phyloP scores from a whole-genome alignment of 1,140 invertebrate species.

The Euwallacea similis region DNA sequence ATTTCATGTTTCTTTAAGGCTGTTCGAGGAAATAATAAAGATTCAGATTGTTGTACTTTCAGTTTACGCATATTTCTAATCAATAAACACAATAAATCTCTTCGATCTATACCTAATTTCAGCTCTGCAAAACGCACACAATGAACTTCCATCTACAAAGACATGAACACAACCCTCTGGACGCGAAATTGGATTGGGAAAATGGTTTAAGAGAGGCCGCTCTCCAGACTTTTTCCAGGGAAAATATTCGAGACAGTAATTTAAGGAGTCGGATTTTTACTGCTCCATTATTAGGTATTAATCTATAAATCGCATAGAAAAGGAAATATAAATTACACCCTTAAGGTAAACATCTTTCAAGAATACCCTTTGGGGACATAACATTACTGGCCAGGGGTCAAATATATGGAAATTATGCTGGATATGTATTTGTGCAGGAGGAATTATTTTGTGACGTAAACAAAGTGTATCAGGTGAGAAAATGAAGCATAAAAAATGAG shows the following conservation, averaged over 20 bases:
- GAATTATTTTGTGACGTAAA: background rate
- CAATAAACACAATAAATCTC: too few relatives aligned
- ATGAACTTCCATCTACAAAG: too few relatives aligned
- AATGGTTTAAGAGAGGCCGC: slow-evolving; percentile 1
- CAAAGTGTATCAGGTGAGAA: background rate
- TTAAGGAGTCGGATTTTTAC: background rate
- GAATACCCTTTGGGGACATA: background rate
- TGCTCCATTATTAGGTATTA: slow-evolving; percentile 2
- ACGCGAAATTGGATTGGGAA: background rate
- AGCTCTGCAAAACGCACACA: too few relatives aligned
- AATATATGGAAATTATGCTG: background rate
- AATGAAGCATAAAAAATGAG: background rate
- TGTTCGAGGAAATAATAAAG: too few relatives aligned
- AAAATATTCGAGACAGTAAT: background rate
- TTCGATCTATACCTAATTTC: too few relatives aligned
- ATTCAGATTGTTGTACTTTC: too few relatives aligned
- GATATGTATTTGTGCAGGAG: background rate
- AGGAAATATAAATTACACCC: background rate
- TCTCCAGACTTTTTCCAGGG: background rate
- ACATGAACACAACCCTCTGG: too few relatives aligned
- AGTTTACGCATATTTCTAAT: too few relatives aligned
- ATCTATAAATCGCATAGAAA: background rate
- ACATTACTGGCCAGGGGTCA: background rate
- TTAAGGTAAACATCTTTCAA: background rate
- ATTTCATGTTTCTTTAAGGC: too few relatives aligned